Conservation (phyloP, 1,140 invertebrate genomes). For the Mercenaria mercenaria region DNA sequence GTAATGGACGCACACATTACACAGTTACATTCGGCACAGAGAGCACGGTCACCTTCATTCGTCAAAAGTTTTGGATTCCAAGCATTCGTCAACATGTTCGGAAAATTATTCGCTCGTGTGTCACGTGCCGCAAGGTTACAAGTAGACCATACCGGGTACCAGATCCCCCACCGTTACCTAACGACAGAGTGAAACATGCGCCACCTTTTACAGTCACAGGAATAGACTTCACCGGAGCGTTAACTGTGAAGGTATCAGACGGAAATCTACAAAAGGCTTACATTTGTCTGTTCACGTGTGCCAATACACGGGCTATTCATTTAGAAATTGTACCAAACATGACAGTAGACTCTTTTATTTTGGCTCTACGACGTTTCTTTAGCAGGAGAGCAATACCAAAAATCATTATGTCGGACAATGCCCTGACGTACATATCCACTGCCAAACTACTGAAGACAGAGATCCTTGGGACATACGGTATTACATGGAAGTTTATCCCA, state of each 20-base stretch:
- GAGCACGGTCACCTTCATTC: not conserved
- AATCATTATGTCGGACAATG: constrained; percentile 1
- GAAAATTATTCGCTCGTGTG: not conserved
- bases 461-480: not conserved
- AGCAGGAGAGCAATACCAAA: not conserved
- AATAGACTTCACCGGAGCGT: not conserved
- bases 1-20: too few species aligned
- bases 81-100: not conserved
- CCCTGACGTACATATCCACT: not conserved
- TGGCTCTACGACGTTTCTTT: not conserved
- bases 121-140: not conserved
- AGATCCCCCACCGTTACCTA: constrained; percentile 51
- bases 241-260: not conserved
- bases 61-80: not conserved
- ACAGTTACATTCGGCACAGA: too few species aligned
- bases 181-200: not conserved
- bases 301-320: not conserved
- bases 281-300: constrained; percentile 56
- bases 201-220: not conserved
- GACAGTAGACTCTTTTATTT: constrained; percentile 15
- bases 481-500: constrained; percentile 3
- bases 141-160: not conserved
- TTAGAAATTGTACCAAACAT: constrained; percentile 28
- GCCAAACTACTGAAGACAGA: not conserved
- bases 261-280: not conserved